These are phyloP conservation scores for Thysanoteuthis rhombus DNA, from an alignment of 2,888 invertebrate species.

Conservation along the genomic window DNA sequence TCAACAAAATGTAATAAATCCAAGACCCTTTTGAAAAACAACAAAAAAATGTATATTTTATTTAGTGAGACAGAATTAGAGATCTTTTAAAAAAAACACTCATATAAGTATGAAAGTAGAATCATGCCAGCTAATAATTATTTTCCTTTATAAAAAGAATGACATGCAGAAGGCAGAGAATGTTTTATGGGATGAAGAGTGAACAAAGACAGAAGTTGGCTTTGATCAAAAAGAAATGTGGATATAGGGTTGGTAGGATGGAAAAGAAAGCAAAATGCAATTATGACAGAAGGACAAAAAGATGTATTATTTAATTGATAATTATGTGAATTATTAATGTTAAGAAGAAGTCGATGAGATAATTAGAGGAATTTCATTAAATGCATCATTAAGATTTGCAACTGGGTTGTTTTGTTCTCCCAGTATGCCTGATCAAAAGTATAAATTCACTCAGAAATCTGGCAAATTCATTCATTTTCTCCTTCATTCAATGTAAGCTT, in stretches of 20 bases:
- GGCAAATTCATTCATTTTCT: conserved; percentile 12
- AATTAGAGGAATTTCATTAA: conserved; percentile 12
- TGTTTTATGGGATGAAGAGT: background rate
- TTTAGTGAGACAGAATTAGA: background rate
- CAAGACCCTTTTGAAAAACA: background rate
- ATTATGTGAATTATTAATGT: background rate
- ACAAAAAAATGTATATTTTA: background rate
- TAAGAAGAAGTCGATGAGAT: background rate
- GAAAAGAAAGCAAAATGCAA: background rate
- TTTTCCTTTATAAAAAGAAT: background rate
- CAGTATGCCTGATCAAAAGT: background rate
- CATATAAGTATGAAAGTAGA: background rate
- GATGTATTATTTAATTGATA: background rate
- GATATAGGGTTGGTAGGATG: background rate
- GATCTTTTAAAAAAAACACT: background rate
- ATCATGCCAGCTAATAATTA: background rate
- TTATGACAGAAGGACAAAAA: background rate
- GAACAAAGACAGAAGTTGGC: background rate
- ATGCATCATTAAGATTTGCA: background rate
- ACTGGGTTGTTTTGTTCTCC: background rate
- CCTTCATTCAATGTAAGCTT: background rate
- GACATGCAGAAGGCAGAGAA: background rate
- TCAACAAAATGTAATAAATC: background rate
- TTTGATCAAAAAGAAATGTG: background rate
- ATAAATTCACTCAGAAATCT: background rate